phyloP scores from a whole-genome alignment of 2,888 invertebrate genomes.

The Phortica magna region DNA sequence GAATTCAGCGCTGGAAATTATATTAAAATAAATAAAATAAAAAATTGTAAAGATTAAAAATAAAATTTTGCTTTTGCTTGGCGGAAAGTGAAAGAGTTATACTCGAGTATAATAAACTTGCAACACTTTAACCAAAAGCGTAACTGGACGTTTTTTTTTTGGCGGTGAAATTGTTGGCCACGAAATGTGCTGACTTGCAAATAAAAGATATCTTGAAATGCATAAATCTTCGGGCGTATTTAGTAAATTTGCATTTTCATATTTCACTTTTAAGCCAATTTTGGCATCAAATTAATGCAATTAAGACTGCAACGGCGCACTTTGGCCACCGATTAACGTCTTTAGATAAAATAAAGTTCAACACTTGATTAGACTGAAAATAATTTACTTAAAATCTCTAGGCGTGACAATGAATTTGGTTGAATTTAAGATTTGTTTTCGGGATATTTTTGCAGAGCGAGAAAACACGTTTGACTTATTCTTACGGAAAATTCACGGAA shows the following conservation, averaged over 20 bases:
- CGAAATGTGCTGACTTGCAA: background rate
- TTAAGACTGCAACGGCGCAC: background rate
- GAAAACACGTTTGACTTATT: background rate
- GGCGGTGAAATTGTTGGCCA: background rate
- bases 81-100: background rate
- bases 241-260: background rate
- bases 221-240: background rate
- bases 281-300: background rate
- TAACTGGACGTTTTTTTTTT: background rate
- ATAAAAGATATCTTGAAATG: background rate
- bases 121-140: background rate
- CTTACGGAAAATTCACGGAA: constrained; percentile 46
- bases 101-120: background rate
- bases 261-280: background rate
- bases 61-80: background rate
- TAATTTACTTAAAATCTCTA: no score
- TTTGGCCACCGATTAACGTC: background rate
- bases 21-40: background rate
- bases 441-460: background rate
- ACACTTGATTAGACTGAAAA: constrained; percentile 29
- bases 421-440: no score
- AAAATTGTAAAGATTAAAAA: background rate
- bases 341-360: background rate
- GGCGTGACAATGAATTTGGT: no score
- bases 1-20: background rate